Base-by-base conservation (phyloP, 2,113 vertebrate species). In the Dryoscopus gambensis region DNA sequence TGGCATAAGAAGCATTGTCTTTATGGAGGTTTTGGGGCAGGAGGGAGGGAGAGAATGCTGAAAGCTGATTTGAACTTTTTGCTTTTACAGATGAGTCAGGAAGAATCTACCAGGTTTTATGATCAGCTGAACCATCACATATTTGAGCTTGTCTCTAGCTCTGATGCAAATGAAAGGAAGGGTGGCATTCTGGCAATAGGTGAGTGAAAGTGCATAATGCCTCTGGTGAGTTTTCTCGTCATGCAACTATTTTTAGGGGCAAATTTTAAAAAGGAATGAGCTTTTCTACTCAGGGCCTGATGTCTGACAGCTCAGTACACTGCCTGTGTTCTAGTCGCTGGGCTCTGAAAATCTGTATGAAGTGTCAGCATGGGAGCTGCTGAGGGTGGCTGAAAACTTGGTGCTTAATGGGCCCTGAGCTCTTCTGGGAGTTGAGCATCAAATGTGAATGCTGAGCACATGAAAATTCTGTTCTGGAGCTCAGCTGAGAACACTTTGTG, bases 91-190 rank as follows among this genome's bases (percentile, higher is more conserved):
- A 98, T 99, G 97, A 99, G 99, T 96, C 99, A 99, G 97, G 99
- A 99, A 96, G 99, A 99, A 94, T 99, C 99, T 33, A 99, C 99
- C 15, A 99, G 99, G 10, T 99, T 99, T 97, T 99, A 99, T 1
- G 99, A 99, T 97, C 99, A 99, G 95, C 97, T 99, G 77, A 99
- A 99, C 97, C 99, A 99, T 95, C 99, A 99, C 97, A 99, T 99
- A 95, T 99, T 99, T 97, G 99, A 99, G 97, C 97, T 99, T 97
- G 99, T 99, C 75, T 99, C 99, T 95, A 99, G 99, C 97, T 99
- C 99, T 15, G 99, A 99, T 98, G 99, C 99, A 64, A 99, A 99
- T 67, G 99, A 99, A 97, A 99, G 99, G 96, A 99, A 99, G 98
- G 99, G 99, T 44, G 99, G 99, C 74, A 99, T 99, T 96, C 98